Conservation (phyloP, 2,113 vertebrate species). For the Lampris megalopsis region DNA sequence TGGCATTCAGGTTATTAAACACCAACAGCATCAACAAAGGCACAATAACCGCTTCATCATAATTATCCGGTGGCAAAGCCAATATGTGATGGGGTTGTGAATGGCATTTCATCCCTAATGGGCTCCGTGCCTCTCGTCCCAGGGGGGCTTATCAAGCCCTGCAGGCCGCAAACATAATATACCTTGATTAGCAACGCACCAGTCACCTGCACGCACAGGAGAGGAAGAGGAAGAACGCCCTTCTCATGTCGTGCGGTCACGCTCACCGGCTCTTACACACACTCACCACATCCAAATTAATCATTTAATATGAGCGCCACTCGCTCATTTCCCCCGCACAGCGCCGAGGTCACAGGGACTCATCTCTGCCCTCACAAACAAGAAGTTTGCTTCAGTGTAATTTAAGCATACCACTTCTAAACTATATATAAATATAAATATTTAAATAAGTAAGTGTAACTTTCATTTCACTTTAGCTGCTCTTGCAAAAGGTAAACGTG, state of each 20-base stretch:
- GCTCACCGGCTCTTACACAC: background rate
- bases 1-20: background rate
- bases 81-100: slow-evolving; percentile 7
- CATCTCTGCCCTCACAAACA: too few species aligned
- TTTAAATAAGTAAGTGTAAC: too few species aligned
- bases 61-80: background rate
- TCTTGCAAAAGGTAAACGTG: too few species aligned
- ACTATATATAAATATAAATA: too few species aligned
- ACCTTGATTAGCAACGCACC: slow-evolving; percentile 26
- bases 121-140: slow-evolving; percentile 9
- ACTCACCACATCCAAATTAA: slow-evolving; percentile 18
- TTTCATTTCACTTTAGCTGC: too few species aligned
- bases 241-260: slow-evolving; percentile 7
- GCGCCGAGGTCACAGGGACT: background rate
- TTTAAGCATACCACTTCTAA: too few species aligned
- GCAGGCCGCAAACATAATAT: slow-evolving; percentile 51
- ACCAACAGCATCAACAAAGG: slow-evolving; percentile 19
- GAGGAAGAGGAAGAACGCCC: background rate
- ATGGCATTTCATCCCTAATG: slow-evolving; percentile 21
- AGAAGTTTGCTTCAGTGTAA: too few species aligned
- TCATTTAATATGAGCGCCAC: background rate
- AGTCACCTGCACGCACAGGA: background rate
- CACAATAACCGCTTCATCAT: slow-evolving; percentile 6
- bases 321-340: background rate
- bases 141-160: slow-evolving; percentile 46